Conservation (phyloP, 2,113 vertebrate genomes). For the Piprites chloris region DNA sequence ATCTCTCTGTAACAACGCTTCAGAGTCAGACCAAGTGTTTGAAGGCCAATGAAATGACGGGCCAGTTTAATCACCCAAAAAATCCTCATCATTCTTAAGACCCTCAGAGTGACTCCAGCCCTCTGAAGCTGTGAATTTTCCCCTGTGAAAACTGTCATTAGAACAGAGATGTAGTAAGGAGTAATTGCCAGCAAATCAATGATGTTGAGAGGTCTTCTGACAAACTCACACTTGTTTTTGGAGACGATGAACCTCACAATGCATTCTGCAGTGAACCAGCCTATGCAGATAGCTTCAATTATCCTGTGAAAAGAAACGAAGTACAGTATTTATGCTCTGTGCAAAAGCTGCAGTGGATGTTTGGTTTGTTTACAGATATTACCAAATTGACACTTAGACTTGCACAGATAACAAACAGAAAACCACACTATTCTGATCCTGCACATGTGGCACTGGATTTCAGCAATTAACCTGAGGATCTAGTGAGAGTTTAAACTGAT, state of each 20-base stretch:
- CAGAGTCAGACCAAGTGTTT: slow-evolving; percentile 96
- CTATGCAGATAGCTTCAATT: slow-evolving; percentile 98
- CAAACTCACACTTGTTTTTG: slow-evolving; percentile 95
- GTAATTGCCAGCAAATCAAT: slow-evolving; percentile 95
- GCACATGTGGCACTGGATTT: not conserved
- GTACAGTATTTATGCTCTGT: slow-evolving; percentile 61
- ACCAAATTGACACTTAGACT: slow-evolving; percentile 56
- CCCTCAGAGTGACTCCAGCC: slow-evolving; percentile 92
- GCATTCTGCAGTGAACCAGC: slow-evolving; percentile 99
- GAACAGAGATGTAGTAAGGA: slow-evolving; percentile 92
- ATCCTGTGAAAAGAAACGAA: slow-evolving; percentile 85
- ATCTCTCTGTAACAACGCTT: slow-evolving; percentile 96
- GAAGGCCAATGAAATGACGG: slow-evolving; percentile 96
- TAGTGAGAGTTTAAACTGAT: not conserved
- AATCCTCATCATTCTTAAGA: slow-evolving; percentile 97
- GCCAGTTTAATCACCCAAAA: slow-evolving; percentile 99
- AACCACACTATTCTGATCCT: not conserved
- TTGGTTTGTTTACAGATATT: slow-evolving; percentile 39
- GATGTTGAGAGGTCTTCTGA: slow-evolving; percentile 94
- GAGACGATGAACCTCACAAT: slow-evolving; percentile 95
- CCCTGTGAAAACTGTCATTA: slow-evolving; percentile 87
- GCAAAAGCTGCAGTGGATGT: slow-evolving; percentile 28
- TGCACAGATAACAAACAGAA: slow-evolving; percentile 49
- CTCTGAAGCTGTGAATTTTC: slow-evolving; percentile 95
- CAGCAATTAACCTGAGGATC: not conserved